phyloP scores from a whole-genome alignment of 2,113 vertebrate genomes.

The Phalacrocorax pelagicus region DNA sequence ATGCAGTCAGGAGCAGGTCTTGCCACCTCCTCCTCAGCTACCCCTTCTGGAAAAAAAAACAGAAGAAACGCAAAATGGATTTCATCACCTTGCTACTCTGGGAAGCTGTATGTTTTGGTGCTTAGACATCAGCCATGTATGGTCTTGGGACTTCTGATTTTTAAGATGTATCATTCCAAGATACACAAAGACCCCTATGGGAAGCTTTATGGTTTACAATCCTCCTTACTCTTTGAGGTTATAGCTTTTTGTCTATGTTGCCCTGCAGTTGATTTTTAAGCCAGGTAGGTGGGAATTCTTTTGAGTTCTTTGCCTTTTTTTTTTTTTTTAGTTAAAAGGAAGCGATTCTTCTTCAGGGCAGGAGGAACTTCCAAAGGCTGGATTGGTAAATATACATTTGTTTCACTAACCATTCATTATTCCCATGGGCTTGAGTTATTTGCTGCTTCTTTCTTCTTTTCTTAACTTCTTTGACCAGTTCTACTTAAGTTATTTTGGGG shows the following conservation, averaged over 20 bases:
- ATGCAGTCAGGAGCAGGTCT: not conserved
- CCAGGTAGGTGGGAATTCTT: not conserved
- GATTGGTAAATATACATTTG: not conserved
- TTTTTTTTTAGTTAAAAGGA: not conserved
- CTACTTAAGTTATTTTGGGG: not conserved
- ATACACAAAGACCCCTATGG: not conserved
- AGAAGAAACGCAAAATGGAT: not conserved
- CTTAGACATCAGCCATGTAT: not conserved
- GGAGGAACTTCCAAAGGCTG: not conserved
- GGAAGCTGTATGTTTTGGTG: not conserved
- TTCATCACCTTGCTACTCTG: not conserved
- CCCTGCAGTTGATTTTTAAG: not conserved
- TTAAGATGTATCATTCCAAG: not conserved
- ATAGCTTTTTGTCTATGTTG: not conserved
- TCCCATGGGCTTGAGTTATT: not conserved
- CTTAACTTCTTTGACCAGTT: not conserved
- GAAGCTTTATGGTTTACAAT: not conserved
- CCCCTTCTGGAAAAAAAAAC: not conserved
- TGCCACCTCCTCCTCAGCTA: not conserved
- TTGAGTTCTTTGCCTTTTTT: not conserved
- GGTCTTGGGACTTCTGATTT: not conserved
- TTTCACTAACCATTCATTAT: not conserved
- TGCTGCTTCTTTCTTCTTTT: not conserved
- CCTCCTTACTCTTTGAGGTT: not conserved
- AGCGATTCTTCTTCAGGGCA: not conserved